Base-by-base conservation (phyloP, 1,140 invertebrate genomes). In the Grapholita molesta region DNA sequence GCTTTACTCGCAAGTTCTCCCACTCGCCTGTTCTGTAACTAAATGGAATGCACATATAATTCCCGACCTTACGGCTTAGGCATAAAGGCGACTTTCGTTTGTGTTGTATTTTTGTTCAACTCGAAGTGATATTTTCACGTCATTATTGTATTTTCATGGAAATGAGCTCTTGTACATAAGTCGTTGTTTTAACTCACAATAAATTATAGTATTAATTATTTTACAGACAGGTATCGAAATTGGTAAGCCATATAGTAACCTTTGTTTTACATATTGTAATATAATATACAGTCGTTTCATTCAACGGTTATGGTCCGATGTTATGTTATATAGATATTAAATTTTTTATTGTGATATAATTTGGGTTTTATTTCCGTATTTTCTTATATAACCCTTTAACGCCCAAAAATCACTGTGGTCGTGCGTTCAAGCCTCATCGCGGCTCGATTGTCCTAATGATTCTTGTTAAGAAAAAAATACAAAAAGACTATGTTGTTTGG, bases 301-400 rank as follows among this genome's bases (percentile, higher is more conserved):
- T 79, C 32, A 74, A 82, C 71, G 84, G 84, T 88, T 88, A 85
- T 77, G 83, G 85, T 87, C 80, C 74, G 83, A 85, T 86, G 86
- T 89, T 89, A 86, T 86, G 83, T 86, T 89, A 89, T 89, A 88
- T 88, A 88, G 86, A 85, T 80, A 88, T 85, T 86, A 85, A 86
- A 86, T 86, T 90, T 88, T 90, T 88, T 90, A 90, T 88, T 88
- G 86, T 86, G 83, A 90, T 86, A 84, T 70, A 73, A 66, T 72
- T 52, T 73, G 64, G 21, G n/a, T n/a, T n/a, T n/a, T n/a, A n/a
- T 71, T 57, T 78, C 79, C n/a, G n/a, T n/a, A n/a, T n/a, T n/a
- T n/a, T n/a, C n/a, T n/a, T n/a, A n/a, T n/a, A n/a, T n/a, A n/a
- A n/a, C n/a, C n/a, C n/a, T n/a, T n/a, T n/a, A n/a, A n/a, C n/a